phyloP scores from a whole-genome alignment of 1,140 invertebrate genomes.

The Stegodyphus dumicola region DNA sequence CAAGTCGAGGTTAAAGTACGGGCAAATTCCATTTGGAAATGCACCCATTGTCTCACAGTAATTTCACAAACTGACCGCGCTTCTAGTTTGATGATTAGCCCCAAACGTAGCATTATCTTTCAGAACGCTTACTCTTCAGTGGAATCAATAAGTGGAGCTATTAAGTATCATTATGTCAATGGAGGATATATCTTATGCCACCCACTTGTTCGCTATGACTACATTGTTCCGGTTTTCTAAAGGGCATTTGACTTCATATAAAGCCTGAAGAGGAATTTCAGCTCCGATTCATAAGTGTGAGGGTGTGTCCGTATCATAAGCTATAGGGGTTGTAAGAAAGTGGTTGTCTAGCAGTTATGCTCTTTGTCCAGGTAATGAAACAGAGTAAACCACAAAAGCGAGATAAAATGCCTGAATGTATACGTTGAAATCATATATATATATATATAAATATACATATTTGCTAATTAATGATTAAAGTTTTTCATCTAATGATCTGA shows the following conservation, averaged over 20 bases:
- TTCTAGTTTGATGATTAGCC: constrained; percentile 1
- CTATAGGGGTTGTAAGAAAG: neutral
- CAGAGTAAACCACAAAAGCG: too few relatives aligned
- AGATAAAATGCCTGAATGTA: too few relatives aligned
- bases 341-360: too few relatives aligned
- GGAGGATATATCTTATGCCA: constrained; percentile 1
- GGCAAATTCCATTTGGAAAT: neutral
- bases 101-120: constrained; percentile 29
- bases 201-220: constrained; percentile 10
- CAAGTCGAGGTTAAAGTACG: neutral
- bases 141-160: constrained; percentile 27
- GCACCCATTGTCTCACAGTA: neutral
- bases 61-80: neutral
- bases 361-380: too few relatives aligned
- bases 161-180: constrained; percentile 52
- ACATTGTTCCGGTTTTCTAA: neutral
- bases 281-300: constrained; percentile 19
- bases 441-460: too few relatives aligned
- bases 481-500: too few relatives aligned
- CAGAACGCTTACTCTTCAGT: constrained; percentile 9
- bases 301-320: constrained; percentile 29
- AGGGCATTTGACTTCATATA: neutral
- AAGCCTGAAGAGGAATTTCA: constrained; percentile 18
- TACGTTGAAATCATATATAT: too few relatives aligned
- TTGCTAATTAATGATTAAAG: too few relatives aligned